Percentiles rank a stretch among this genome's conserved stretches.
Conservation (phyloP, 2,113 vertebrate species). For the Pseudorasbora parva region DNA sequence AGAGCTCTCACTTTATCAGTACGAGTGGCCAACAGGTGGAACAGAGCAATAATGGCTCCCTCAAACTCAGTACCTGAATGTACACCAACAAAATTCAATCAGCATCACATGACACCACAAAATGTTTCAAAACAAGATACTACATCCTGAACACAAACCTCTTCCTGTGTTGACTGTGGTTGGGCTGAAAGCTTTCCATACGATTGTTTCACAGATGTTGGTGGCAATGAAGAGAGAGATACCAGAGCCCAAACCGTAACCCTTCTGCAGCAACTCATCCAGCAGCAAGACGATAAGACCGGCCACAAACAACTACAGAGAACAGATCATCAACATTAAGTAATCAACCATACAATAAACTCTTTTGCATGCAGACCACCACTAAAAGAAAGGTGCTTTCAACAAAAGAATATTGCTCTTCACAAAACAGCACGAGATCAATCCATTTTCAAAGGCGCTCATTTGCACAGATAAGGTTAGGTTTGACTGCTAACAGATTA, state of each 20-base stretch:
- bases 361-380: background rate
- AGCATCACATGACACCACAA: background rate
- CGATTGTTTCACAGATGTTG: slow-evolving; percentile 99
- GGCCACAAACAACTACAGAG: slow-evolving; percentile 91
- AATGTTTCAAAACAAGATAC: background rate
- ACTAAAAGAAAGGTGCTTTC: background rate
- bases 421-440: background rate
- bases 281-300: slow-evolving; percentile 95
- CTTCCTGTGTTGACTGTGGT: slow-evolving; percentile 97
- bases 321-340: background rate
- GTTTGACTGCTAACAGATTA: background rate
- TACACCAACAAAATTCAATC: slow-evolving; percentile 28
- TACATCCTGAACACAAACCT: slow-evolving; percentile 76
- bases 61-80: slow-evolving; percentile 95
- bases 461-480: background rate
- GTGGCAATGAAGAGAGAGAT: slow-evolving; percentile 99
- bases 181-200: slow-evolving; percentile 99
- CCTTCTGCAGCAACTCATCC: slow-evolving; percentile 96
- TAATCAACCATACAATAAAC: background rate
- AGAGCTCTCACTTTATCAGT: slow-evolving; percentile 97
- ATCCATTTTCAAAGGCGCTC: background rate
- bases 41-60: slow-evolving; percentile 96
- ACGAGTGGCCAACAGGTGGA: slow-evolving; percentile 95
- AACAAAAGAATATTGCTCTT: background rate
- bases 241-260: slow-evolving; percentile 95